A percentile compares a stretch with the other conserved stretches of the same genome.
phyloP scores from a whole-genome alignment of 2,113 vertebrate species.

The Anolis sagrei region DNA sequence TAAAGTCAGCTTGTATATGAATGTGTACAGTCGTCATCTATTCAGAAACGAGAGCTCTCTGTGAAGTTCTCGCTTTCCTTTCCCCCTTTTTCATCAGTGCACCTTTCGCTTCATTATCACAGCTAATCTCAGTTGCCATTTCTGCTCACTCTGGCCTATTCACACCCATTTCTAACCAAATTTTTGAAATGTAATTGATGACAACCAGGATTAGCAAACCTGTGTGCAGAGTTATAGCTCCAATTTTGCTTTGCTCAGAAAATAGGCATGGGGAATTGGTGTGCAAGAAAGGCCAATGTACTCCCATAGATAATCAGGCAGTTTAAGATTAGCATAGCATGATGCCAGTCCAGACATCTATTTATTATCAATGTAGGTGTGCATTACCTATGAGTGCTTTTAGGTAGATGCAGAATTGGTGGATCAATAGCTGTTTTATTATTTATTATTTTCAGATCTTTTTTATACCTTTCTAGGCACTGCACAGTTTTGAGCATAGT shows the following conservation, averaged over 20 bases:
- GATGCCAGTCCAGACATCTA: background rate
- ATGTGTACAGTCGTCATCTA: too few relatives aligned
- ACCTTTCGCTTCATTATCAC: background rate
- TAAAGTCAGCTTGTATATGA: too few relatives aligned
- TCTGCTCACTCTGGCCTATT: background rate
- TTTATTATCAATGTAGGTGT: background rate
- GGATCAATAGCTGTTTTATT: background rate
- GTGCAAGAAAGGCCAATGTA: too few relatives aligned
- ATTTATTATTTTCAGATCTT: background rate
- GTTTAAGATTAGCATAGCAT: background rate
- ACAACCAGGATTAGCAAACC: background rate
- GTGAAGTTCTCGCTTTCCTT: background rate
- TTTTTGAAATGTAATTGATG: background rate
- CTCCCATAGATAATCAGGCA: background rate
- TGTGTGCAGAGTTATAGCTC: background rate
- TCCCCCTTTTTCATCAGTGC: background rate
- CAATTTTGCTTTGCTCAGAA: background rate
- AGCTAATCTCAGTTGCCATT: background rate
- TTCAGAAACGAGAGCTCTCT: too few relatives aligned
- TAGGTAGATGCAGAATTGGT: background rate
- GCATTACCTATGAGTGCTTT: background rate
- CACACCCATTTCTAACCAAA: background rate
- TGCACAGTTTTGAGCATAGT: background rate
- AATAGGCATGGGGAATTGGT: background rate
- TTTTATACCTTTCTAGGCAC: background rate